Evolutionary conservation across 2,797 vertebrate species (phyloP).

Genomic region (Melanotaenia trifasciata): DNA sequence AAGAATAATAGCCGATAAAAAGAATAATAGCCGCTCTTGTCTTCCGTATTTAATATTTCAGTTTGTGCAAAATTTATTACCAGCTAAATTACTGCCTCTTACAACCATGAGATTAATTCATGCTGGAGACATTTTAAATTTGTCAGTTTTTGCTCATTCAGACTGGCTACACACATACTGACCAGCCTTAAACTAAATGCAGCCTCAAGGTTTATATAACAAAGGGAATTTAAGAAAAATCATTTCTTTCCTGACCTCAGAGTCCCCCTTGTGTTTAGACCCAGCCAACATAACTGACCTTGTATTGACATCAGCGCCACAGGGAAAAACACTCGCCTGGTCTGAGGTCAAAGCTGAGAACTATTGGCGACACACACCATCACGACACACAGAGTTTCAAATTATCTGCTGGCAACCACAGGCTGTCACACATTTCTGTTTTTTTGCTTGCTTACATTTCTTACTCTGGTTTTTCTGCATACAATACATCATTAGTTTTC

Average conservation of each 20-base stretch:
- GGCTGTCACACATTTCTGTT: constrained; percentile 19
- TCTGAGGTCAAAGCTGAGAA: constrained; percentile 64
- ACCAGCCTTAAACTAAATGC: constrained; percentile 9
- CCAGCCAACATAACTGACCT: constrained; percentile 57
- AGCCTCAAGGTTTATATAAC: constrained; percentile 25
- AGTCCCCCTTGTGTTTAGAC: constrained; percentile 47
- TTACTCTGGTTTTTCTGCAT: neutral
- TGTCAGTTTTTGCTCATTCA: neutral
- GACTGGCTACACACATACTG: neutral
- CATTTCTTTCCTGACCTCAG: constrained; percentile 26
- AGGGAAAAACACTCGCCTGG: constrained; percentile 43
- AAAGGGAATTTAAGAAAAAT: constrained; percentile 17
- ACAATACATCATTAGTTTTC: neutral
- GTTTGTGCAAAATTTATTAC: no score
- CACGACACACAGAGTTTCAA: constrained; percentile 36
- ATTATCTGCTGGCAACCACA: constrained; percentile 41
- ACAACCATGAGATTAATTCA: neutral
- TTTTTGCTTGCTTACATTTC: constrained; percentile 7
- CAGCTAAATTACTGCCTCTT: no score
- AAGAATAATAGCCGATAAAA: no score
- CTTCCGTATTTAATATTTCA: no score
- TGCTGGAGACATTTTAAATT: neutral
- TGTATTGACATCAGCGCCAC: constrained; percentile 50
- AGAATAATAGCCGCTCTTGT: no score
- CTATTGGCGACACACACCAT: constrained; percentile 39